These are phyloP conservation scores for Whitmania pigra DNA, from an alignment of 1,140 invertebrate genomes.

Conservation along the genomic window DNA sequence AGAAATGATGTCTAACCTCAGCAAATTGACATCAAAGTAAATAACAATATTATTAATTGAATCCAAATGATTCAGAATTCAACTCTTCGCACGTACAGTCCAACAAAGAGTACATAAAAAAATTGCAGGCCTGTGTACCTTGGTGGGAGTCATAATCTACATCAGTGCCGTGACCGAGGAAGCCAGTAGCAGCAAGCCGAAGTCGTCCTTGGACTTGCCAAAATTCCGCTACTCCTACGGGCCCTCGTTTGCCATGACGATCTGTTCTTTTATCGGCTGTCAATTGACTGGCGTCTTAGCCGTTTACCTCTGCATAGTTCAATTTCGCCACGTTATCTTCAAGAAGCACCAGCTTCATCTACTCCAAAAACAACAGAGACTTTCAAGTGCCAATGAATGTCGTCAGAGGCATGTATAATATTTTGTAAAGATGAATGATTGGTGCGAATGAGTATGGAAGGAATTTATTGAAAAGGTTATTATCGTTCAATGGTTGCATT, in stretches of 20 bases:
- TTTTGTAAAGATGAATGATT: not conserved
- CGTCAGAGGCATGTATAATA: not conserved
- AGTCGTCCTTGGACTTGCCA: constrained; percentile 31
- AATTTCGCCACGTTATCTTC: constrained; percentile 35
- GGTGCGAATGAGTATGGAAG: not conserved
- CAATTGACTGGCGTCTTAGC: constrained; percentile 40
- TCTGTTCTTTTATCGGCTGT: constrained; percentile 39
- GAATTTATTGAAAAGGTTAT: too few species aligned
- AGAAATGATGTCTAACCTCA: too few species aligned
- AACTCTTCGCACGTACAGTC: too few species aligned
- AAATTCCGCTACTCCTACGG: constrained; percentile 39
- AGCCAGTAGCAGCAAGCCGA: constrained; percentile 37
- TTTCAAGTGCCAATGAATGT: not conserved
- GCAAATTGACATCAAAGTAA: too few species aligned
- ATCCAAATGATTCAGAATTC: too few species aligned
- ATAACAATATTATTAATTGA: too few species aligned
- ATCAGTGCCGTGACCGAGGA: constrained; percentile 42
- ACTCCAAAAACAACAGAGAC: constrained; percentile 25
- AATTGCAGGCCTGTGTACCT: constrained; percentile 34
- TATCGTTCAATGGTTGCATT: too few species aligned
- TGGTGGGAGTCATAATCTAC: constrained; percentile 40
- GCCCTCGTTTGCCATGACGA: constrained; percentile 40
- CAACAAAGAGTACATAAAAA: too few species aligned
- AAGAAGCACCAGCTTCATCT: constrained; percentile 34
- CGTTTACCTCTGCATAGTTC: constrained; percentile 40